A percentile compares a stretch with the other conserved stretches of the same genome.
Evolutionary conservation across 2,888 invertebrate genomes (phyloP).

Genomic region (Campoplex capitator): DNA sequence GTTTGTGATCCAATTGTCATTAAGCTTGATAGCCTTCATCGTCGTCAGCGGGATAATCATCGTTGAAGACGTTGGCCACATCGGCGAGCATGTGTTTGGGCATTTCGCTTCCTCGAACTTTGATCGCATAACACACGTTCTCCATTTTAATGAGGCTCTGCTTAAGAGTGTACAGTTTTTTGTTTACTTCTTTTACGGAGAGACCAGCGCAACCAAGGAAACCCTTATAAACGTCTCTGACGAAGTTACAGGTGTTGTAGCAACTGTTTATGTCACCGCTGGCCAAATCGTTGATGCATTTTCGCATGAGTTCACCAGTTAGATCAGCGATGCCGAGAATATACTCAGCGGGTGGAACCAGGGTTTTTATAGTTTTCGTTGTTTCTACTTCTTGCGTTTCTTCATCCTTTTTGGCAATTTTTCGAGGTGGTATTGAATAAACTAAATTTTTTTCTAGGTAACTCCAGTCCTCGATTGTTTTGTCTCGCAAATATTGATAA

Average conservation of each 20-base stretch:
- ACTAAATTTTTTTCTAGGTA: conserved; percentile 86
- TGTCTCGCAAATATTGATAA: conserved; percentile 88
- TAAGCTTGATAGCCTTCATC: conserved; percentile 85
- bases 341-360: conserved; percentile 86
- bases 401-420: conserved; percentile 47
- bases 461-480: conserved; percentile 87
- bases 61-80: conserved; percentile 84
- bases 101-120: conserved; percentile 92
- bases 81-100: conserved; percentile 89
- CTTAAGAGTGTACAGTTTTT: conserved; percentile 90
- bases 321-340: conserved; percentile 94
- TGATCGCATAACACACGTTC: conserved; percentile 92
- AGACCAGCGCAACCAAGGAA: conserved; percentile 87
- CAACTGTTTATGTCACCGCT: conserved; percentile 91
- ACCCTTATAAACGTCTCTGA: conserved; percentile 89
- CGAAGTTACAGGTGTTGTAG: conserved; percentile 89
- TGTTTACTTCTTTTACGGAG: conserved; percentile 87
- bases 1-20: conserved; percentile 46
- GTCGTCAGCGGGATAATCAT: conserved; percentile 82
- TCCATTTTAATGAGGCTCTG: conserved; percentile 94
- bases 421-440: conserved; percentile 79
- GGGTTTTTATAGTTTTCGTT: conserved; percentile 73
- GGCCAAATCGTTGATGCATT: conserved; percentile 93
- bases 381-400: conserved; percentile 14
- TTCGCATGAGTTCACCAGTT: conserved; percentile 96